Conservation (phyloP, 2,797 vertebrate species). For the Sebastiscus albofasciatus region DNA sequence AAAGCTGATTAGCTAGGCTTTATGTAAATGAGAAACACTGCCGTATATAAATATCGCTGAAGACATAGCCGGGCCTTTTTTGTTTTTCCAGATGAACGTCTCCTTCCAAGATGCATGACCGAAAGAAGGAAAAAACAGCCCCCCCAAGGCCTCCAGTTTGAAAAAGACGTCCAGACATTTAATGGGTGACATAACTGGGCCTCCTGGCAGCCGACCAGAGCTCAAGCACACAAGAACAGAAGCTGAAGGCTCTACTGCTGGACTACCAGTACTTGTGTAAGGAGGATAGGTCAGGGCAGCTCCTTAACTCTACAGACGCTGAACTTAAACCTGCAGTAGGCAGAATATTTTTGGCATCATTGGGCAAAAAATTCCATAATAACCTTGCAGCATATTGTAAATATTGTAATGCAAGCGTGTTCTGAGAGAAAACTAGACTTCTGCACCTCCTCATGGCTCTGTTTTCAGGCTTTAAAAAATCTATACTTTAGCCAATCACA, state of each 20-base stretch:
- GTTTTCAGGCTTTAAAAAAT: too few relatives aligned
- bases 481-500: too few relatives aligned
- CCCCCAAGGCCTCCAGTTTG: constrained; percentile 41
- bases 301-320: not conserved
- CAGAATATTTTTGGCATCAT: too few relatives aligned
- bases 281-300: not conserved
- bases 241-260: constrained; percentile 49
- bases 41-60: constrained; percentile 62
- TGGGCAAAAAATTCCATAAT: too few relatives aligned
- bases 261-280: not conserved
- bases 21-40: constrained; percentile 77
- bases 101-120: constrained; percentile 49
- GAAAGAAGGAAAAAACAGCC: constrained; percentile 17
- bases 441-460: too few relatives aligned
- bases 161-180: constrained; percentile 78
- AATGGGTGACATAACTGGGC: constrained; percentile 75
- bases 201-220: constrained; percentile 66
- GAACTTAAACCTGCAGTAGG: not conserved
- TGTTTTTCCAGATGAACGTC: constrained; percentile 52
- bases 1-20: constrained; percentile 78
- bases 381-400: too few relatives aligned
- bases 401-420: too few relatives aligned
- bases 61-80: constrained; percentile 23
- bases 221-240: constrained; percentile 59
- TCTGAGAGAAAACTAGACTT: too few relatives aligned